These are phyloP conservation scores for Mesaphorura yosii DNA, from an alignment of 1,140 invertebrate species.

Conservation along the genomic window DNA sequence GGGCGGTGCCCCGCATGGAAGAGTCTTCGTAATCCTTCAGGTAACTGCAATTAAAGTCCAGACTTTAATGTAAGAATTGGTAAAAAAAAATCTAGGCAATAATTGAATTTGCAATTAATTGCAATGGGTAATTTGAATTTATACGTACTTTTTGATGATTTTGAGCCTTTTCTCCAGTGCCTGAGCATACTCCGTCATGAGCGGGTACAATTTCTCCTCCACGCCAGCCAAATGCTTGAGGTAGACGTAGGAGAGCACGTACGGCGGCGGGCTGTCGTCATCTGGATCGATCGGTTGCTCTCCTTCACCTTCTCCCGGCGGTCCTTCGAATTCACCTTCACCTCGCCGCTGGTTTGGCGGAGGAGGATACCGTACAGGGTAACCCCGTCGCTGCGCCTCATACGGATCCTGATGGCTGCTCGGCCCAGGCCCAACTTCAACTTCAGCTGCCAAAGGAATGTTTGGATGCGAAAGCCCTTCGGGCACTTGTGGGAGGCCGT, in stretches of 20 bases:
- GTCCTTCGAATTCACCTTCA: too few species aligned
- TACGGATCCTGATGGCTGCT: too few species aligned
- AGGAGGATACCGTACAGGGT: too few species aligned
- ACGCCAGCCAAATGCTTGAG: constrained; percentile 21
- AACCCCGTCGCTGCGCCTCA: too few species aligned
- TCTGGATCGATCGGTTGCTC: too few species aligned
- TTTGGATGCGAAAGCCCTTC: too few species aligned
- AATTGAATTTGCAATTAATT: not conserved
- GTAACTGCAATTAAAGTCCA: constrained; percentile 12
- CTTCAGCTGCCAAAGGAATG: too few species aligned
- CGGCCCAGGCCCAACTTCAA: too few species aligned
- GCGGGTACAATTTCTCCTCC: constrained; percentile 15
- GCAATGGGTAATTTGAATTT: not conserved
- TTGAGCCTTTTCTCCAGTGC: constrained; percentile 11
- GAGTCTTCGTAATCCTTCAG: constrained; percentile 29
- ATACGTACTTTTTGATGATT: constrained; percentile 13
- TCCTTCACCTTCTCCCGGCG: too few species aligned
- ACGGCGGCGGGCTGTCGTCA: constrained; percentile 9
- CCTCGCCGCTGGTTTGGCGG: too few species aligned
- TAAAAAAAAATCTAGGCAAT: too few species aligned
- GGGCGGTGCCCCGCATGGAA: constrained; percentile 7
- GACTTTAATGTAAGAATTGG: not conserved
- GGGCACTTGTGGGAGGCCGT: too few species aligned
- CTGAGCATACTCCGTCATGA: constrained; percentile 11
- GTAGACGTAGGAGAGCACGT: constrained; percentile 26